Percentiles rank a stretch among this genome's conserved stretches.
These are phyloP conservation scores for Dryocosmus kuriphilus DNA, from an alignment of 2,888 invertebrate species.

Conservation along the genomic window DNA sequence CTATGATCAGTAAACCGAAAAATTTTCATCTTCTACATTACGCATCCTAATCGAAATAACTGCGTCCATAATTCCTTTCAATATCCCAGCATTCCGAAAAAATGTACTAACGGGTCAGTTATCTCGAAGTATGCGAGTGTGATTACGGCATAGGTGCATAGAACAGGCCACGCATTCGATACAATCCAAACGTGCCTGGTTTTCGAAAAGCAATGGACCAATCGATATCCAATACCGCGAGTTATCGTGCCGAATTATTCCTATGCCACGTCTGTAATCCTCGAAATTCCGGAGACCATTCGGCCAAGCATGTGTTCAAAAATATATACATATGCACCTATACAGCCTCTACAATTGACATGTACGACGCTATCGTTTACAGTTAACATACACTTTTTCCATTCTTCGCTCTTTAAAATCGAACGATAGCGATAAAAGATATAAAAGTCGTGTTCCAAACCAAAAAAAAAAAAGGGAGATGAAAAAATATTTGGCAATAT, in stretches of 20 bases:
- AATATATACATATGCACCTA: not conserved
- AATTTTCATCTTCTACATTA: no score
- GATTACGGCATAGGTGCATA: not conserved
- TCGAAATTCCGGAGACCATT: constrained; percentile 18
- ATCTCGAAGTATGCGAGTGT: not conserved
- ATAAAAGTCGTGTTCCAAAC: not conserved
- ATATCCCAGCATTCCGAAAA: constrained; percentile 7
- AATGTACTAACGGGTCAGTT: constrained; percentile 24
- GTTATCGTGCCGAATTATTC: constrained; percentile 20
- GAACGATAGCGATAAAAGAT: constrained; percentile 9
- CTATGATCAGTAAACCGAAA: no score
- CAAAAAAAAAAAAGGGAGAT: not conserved
- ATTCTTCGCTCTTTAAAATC: not conserved
- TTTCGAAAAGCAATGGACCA: constrained; percentile 32
- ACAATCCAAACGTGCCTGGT: constrained; percentile 15
- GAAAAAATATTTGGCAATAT: not conserved
- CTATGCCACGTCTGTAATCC: not conserved
- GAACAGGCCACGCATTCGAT: constrained; percentile 6
- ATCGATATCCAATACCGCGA: constrained; percentile 21
- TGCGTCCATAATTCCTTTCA: constrained; percentile 3
- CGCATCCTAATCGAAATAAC: no score
- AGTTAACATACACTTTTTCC: not conserved
- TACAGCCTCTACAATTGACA: not conserved
- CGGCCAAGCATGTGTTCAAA: not conserved
- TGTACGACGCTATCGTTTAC: not conserved